Conservation (phyloP, 2,888 invertebrate species). For the Phrixothrix hirtus region DNA sequence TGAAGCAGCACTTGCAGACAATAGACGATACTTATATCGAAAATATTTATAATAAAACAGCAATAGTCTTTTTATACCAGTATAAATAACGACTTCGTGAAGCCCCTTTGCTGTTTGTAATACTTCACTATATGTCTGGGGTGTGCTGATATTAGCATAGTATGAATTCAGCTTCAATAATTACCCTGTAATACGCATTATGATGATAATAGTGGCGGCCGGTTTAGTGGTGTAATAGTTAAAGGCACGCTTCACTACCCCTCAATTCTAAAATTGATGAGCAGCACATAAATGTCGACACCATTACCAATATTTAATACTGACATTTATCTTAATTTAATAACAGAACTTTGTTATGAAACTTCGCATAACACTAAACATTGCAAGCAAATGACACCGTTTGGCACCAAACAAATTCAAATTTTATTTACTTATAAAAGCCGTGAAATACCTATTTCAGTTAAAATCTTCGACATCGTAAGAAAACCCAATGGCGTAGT, state of each 20-base stretch:
- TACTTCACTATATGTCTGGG: slow-evolving; percentile 34
- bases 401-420: too few species aligned
- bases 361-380: too few species aligned
- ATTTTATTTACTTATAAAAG: too few species aligned
- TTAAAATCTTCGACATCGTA: neutral
- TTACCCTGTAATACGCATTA: slow-evolving; percentile 53
- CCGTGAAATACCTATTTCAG: neutral
- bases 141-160: slow-evolving; percentile 46
- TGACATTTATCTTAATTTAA: neutral
- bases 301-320: neutral
- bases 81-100: slow-evolving; percentile 23
- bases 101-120: slow-evolving; percentile 27
- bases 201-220: slow-evolving; percentile 47
- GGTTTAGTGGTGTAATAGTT: slow-evolving; percentile 30
- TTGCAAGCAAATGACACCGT: too few species aligned
- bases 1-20: too few species aligned
- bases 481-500: too few species aligned
- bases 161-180: slow-evolving; percentile 51
- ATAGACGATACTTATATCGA: too few species aligned
- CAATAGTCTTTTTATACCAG: slow-evolving; percentile 42
- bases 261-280: slow-evolving; percentile 38
- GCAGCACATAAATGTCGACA: slow-evolving; percentile 27
- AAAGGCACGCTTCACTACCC: slow-evolving; percentile 36
- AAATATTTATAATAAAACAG: too few species aligned
- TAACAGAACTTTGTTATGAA: too few species aligned